Percentiles rank a stretch among this genome's conserved stretches.
Evolutionary conservation across 2,797 vertebrate genomes (phyloP).

Genomic region (Threskiornis aethiopicus): DNA sequence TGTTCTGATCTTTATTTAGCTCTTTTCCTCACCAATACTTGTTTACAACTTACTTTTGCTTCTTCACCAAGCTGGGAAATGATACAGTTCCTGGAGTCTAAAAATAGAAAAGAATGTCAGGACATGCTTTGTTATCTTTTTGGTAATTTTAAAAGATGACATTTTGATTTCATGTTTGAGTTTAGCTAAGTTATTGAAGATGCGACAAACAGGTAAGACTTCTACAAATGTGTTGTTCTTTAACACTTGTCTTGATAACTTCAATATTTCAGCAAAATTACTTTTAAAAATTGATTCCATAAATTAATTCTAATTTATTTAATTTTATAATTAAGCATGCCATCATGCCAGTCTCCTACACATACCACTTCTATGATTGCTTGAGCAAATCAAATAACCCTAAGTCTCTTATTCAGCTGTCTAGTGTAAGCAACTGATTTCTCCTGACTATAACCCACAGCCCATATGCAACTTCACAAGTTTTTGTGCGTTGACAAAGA

Average conservation of each 20-base stretch:
- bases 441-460: neutral
- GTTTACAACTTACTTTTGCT: slow-evolving; percentile 71
- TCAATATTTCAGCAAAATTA: neutral
- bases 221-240: neutral
- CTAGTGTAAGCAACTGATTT: neutral
- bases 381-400: neutral
- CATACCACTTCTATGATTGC: neutral
- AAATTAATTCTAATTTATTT: neutral
- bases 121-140: neutral
- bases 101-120: neutral
- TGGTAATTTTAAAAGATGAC: neutral
- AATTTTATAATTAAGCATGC: neutral
- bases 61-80: slow-evolving; percentile 74
- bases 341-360: neutral
- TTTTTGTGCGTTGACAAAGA: neutral
- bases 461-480: neutral
- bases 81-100: slow-evolving; percentile 74
- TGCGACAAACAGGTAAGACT: neutral
- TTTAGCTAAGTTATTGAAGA: neutral
- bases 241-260: neutral
- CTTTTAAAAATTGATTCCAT: neutral
- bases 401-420: neutral
- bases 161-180: neutral
- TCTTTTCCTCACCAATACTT: neutral
- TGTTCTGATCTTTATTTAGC: neutral